A percentile compares a stretch with the other conserved stretches of the same genome.
Conservation (phyloP, 1,140 invertebrate genomes). For the Solen grandis region DNA sequence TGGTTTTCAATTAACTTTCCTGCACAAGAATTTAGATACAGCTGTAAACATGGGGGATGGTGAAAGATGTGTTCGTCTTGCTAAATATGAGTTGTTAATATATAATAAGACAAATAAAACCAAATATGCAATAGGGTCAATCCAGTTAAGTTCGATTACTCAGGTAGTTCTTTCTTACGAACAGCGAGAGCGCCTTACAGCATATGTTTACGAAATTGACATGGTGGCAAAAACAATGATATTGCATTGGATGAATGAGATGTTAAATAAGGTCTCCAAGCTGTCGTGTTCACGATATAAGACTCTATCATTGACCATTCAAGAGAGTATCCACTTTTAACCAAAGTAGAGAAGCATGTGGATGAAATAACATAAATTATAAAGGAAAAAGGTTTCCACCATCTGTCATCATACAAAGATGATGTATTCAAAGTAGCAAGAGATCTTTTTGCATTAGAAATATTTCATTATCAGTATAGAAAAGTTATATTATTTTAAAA, state of each 20-base stretch:
- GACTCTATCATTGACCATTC: constrained; percentile 53
- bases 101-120: constrained; percentile 59
- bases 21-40: constrained; percentile 54
- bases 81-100: constrained; percentile 57
- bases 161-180: constrained; percentile 12
- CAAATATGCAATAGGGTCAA: constrained; percentile 52
- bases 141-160: constrained; percentile 42
- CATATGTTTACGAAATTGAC: constrained; percentile 53
- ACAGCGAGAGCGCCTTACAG: constrained; percentile 35
- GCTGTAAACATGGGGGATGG: constrained; percentile 59
- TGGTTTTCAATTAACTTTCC: constrained; percentile 43
- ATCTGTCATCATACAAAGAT: constrained; percentile 41
- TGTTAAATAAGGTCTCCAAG: constrained; percentile 56
- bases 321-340: constrained; percentile 47
- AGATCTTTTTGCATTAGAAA: constrained; percentile 5
- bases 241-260: constrained; percentile 54
- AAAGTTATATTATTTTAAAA: too few relatives aligned
- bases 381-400: constrained; percentile 52
- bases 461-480: neutral
- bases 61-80: constrained; percentile 40
- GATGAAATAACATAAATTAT: constrained; percentile 6
- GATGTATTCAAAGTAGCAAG: constrained; percentile 38
- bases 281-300: constrained; percentile 40
- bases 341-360: constrained; percentile 27
- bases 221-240: constrained; percentile 56